Conservation (phyloP, 2,888 invertebrate species). For the Diogma glabrata region DNA sequence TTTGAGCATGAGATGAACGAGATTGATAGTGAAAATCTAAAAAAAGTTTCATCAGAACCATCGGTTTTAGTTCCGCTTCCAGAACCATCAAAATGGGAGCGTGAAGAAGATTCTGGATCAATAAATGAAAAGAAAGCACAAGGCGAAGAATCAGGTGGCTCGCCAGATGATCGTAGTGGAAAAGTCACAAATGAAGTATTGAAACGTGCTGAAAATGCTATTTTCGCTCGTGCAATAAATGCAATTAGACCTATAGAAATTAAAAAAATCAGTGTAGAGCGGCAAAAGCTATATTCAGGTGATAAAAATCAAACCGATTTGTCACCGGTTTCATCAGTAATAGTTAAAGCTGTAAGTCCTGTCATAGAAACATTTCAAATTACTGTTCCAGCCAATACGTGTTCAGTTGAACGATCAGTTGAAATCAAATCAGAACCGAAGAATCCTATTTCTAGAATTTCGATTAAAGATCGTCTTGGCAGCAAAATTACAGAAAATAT, state of each 20-base stretch:
- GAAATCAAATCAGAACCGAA: constrained; percentile 39
- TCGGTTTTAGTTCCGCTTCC: constrained; percentile 56
- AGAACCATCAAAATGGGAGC: constrained; percentile 82
- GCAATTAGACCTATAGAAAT: constrained; percentile 67
- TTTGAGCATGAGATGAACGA: constrained; percentile 26
- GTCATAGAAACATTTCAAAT: constrained; percentile 37
- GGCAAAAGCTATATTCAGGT: constrained; percentile 52
- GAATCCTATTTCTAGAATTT: constrained; percentile 31
- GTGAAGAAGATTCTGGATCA: constrained; percentile 46
- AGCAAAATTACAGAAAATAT: constrained; percentile 30
- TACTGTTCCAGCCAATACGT: constrained; percentile 40
- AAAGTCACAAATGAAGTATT: constrained; percentile 79
- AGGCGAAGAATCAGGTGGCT: constrained; percentile 29
- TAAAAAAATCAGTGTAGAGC: constrained; percentile 55
- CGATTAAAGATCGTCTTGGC: constrained; percentile 70
- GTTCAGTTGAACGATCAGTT: constrained; percentile 36
- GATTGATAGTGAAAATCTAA: constrained; percentile 11
- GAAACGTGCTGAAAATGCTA: constrained; percentile 83
- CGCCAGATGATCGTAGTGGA: background rate
- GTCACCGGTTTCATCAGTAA: constrained; percentile 17
- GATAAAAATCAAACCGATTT: constrained; percentile 25
- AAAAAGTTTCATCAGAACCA: constrained; percentile 5
- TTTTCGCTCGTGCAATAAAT: constrained; percentile 79
- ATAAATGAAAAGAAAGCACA: constrained; percentile 36
- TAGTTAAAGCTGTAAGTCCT: constrained; percentile 20